phyloP scores from a whole-genome alignment of 2,113 vertebrate species.

The Upupa epops region DNA sequence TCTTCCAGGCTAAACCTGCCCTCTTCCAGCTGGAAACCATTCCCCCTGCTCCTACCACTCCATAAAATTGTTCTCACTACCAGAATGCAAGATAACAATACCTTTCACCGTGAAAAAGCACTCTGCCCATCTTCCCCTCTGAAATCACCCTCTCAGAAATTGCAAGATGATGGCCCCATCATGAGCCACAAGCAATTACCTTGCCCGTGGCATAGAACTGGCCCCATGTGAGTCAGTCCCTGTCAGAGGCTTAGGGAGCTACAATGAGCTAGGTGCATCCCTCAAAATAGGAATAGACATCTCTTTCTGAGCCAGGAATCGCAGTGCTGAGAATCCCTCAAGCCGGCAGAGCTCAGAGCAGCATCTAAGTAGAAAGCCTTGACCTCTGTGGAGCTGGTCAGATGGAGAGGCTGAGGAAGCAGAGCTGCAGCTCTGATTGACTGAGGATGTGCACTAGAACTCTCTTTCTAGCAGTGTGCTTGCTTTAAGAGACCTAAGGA shows the following conservation, averaged over 20 bases:
- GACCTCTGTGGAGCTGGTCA: fast-evolving
- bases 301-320: background rate
- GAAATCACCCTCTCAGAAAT: background rate
- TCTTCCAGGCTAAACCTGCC: too few relatives aligned
- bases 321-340: background rate
- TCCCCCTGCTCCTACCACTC: too few relatives aligned
- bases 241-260: background rate
- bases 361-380: background rate
- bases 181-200: background rate
- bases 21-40: too few relatives aligned
- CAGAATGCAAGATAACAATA: conserved; percentile 29
- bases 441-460: background rate
- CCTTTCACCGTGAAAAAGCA: background rate
- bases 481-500: background rate
- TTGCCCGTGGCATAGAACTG: background rate
- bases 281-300: background rate
- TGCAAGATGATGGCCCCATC: background rate
- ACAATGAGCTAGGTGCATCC: fast-evolving
- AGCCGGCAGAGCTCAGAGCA: background rate
- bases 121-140: background rate
- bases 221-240: background rate
- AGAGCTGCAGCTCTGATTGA: background rate
- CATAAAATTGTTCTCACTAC: background rate
- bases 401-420: background rate
- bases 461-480: background rate